Evolutionary conservation across 2,888 invertebrate genomes (phyloP).

Genomic region (Maniola hyperantus): DNA sequence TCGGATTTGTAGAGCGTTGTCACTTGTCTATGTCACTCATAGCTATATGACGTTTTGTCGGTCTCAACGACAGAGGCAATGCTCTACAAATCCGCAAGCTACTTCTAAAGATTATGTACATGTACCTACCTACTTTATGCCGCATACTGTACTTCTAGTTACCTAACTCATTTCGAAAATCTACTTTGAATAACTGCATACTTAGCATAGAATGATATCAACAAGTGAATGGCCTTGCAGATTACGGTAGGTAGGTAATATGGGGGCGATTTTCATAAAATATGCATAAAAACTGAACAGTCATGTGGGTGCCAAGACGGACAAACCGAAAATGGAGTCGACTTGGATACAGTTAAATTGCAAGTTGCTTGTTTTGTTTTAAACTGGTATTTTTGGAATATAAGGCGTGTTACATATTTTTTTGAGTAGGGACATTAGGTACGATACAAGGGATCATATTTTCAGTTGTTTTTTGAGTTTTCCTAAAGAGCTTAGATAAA

Average conservation of each 20-base stretch:
- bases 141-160: too few relatives aligned
- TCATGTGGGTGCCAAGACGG: constrained; percentile 20
- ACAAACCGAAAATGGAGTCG: constrained; percentile 14
- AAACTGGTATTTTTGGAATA: background rate
- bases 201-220: background rate
- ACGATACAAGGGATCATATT: background rate
- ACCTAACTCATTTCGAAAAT: too few relatives aligned
- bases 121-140: too few relatives aligned
- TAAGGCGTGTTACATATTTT: background rate
- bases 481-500: too few relatives aligned
- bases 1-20: too few relatives aligned
- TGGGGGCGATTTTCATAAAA: constrained; percentile 16
- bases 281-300: constrained; percentile 12
- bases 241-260: background rate
- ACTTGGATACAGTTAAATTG: background rate
- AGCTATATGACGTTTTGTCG: too few relatives aligned
- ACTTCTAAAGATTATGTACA: too few relatives aligned
- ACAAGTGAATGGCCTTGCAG: constrained; percentile 7
- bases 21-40: too few relatives aligned
- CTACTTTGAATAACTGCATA: background rate
- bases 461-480: too few relatives aligned
- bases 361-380: background rate
- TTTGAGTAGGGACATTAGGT: background rate
- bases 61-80: too few relatives aligned
- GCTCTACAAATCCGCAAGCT: too few relatives aligned